Evolutionary conservation across 2,797 vertebrate genomes (phyloP), one percentile per base, ranked within the genome.

Genomic region (Microhierax caerulescens): DNA sequence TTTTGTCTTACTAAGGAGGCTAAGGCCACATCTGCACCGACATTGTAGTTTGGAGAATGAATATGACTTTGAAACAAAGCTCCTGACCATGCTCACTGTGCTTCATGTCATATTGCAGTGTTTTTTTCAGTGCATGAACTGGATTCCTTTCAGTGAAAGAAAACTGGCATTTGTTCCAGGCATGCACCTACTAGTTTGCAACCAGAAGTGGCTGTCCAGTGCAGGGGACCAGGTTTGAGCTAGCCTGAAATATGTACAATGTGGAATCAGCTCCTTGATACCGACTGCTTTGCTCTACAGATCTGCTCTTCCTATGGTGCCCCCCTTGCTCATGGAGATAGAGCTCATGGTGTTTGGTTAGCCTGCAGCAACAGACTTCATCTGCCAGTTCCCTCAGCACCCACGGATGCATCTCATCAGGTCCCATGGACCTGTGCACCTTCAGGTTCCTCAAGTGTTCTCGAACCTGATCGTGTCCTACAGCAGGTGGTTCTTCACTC

Each of bases 161-260:
- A 75, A 93, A 16, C 32, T 34, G 19, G 5, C 11, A 10, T 73
- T 90, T 85, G 18, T 64, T 68, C 45, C 15, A 27, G 70, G 32
- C 1, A 3, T 27, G 18, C 25, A 72, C 11, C 13, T 74, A 7
- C 13, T 19, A 30, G 34, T 2, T 43, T 90, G 64, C 39, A 79
- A 39, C 43, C 50, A 74, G 72, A 80, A 47, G 23, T 39, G 56
- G 37, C 25, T 79, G 41, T 28, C 70, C 47, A 36, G 39, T 69
- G 34, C 51, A 34, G 57, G 57, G 23, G 50, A 37, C 14, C 25
- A 34, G 65, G 22, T 75, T 25, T 45, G 74, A 72, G n/a, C 37
- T 4, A 61, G 12, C 37, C 24, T 65, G 77, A 79, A 54, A 47
- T 50, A 51, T 0, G 1, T 21, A 9, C 0, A 0, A 9, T 36